Base-by-base conservation (phyloP, 37 sponge, comb jelly and placozoan genomes). In the Mnemiopsis leidyi region DNA sequence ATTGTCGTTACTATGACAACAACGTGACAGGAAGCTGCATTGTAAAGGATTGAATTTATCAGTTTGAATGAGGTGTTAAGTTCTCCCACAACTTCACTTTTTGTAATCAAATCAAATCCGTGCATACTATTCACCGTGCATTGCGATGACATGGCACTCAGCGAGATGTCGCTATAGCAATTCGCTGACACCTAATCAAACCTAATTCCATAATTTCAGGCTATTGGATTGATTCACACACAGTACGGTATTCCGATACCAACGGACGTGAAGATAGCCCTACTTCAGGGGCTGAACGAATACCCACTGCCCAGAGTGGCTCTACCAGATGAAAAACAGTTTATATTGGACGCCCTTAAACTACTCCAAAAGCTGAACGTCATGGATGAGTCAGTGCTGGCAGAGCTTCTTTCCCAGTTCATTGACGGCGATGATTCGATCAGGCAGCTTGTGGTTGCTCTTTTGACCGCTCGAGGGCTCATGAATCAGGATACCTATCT, bases 371-470 rank as follows among this genome's bases (percentile, higher is more conserved):
- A 85, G 35, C 90, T 85, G 30, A 85, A 85, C 90, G 35, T 85
- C 24, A 85, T 85, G 90, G 90, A 85, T 39, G 90, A 85, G 26
- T 33, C 35, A n/a, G 90, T 85, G n/a, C 61, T 85, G 48, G 90
- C 90, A 25, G 90, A 85, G 29, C 90, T 85, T 13, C 40, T 85
- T 0, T 9, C 90, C 24, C 90, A 85, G 61, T 85, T 85, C 36
- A 85, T 85, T 39, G 90, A 85, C 61, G 90, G 90, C 38, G 90
- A 85, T 39, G 90, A 85, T 40, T 20, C 35, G 0, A 29, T 85
- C 25, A 85, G 90, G 48, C 23, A 35, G 25, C 36, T 33, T 9
- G 48, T 85, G 0, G 21, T 85, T 1, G 23, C 61, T 39, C 61
- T 85, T n/a, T 61, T 85, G 29, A 28, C 38, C 38, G 90, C 90